Evolutionary conservation across 2,797 vertebrate genomes (phyloP).

Genomic region (Manis javanica): DNA sequence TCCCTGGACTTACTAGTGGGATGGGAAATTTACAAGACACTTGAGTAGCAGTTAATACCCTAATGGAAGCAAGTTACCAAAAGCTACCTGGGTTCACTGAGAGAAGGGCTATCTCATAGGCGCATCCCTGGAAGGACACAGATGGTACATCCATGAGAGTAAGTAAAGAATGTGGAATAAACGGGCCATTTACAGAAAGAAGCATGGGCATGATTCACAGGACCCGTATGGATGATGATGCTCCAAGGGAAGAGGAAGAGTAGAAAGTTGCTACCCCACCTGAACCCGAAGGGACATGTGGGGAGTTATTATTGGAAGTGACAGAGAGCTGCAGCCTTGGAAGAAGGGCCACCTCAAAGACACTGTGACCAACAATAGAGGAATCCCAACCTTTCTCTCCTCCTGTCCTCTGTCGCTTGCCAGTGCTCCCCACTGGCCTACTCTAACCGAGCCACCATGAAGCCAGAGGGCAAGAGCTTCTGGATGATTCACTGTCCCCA

Average conservation of each 20-base stretch:
- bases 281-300: background rate
- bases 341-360: background rate
- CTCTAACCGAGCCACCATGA: background rate
- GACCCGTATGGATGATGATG: background rate
- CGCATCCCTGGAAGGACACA: background rate
- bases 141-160: background rate
- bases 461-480: background rate
- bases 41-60: background rate
- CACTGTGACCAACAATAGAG: background rate
- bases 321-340: background rate
- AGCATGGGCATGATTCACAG: background rate
- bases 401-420: background rate
- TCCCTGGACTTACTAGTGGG: background rate
- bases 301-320: background rate
- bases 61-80: background rate
- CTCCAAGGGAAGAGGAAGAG: background rate
- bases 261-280: background rate
- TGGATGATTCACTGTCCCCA: background rate
- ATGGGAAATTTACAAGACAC: background rate
- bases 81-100: background rate
- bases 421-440: background rate
- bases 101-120: constrained; percentile 1
- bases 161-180: background rate
- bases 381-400: background rate
- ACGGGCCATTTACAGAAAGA: background rate